These are phyloP conservation scores for Phrynosoma platyrhinos DNA, from an alignment of 2,113 vertebrate species.

Conservation along the genomic window DNA sequence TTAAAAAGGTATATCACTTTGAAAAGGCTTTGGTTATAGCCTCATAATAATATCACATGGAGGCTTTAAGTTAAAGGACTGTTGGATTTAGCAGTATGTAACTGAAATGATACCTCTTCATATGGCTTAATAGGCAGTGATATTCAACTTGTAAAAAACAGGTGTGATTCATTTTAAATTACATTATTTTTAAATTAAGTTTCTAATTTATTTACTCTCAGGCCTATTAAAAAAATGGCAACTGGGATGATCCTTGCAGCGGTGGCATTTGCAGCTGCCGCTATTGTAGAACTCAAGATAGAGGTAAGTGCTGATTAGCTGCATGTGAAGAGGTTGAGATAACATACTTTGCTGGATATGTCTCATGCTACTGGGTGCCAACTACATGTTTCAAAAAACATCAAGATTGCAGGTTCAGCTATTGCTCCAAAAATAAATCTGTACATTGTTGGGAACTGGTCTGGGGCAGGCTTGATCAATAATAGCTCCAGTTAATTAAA, in stretches of 20 bases:
- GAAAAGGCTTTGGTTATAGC: slow-evolving; percentile 57
- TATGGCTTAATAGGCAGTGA: slow-evolving; percentile 52
- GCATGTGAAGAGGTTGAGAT: too few species aligned
- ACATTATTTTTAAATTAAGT: slow-evolving; percentile 40
- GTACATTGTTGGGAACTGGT: neutral
- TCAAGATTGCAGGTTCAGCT: neutral
- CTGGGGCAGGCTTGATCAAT: neutral
- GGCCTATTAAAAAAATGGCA: slow-evolving; percentile 93
- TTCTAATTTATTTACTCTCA: slow-evolving; percentile 67
- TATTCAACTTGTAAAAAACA: slow-evolving; percentile 43
- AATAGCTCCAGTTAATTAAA: neutral
- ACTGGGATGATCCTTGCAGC: slow-evolving; percentile 92
- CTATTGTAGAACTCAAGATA: slow-evolving; percentile 89
- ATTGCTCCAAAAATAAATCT: neutral
- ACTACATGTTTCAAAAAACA: neutral
- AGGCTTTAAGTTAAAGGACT: slow-evolving; percentile 58
- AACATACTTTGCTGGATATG: neutral
- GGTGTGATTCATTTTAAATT: slow-evolving; percentile 41
- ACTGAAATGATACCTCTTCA: slow-evolving; percentile 48
- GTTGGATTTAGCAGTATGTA: slow-evolving; percentile 51
- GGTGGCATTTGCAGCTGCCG: slow-evolving; percentile 88
- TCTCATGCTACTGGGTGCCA: too few species aligned
- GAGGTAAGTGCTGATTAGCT: slow-evolving; percentile 79
- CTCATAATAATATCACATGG: slow-evolving; percentile 51
- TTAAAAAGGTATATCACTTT: slow-evolving; percentile 42